phyloP scores from a whole-genome alignment of 2,797 vertebrate species.

The Sebastes hubbsi region DNA sequence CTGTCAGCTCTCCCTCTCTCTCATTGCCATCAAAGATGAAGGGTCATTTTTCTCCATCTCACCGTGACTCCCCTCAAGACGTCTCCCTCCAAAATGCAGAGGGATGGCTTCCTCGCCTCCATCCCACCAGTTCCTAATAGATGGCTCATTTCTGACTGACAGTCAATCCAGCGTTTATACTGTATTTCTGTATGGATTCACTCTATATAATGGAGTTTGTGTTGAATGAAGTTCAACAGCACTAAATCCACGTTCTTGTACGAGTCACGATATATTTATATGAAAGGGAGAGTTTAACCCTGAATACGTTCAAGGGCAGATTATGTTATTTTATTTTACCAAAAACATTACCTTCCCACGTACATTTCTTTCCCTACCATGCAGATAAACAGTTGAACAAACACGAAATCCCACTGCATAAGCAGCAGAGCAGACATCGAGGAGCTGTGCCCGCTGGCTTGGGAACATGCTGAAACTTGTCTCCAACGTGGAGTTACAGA shows the following conservation, averaged over 20 bases:
- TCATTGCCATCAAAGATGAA: conserved; percentile 66
- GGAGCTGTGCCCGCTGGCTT: conserved; percentile 6
- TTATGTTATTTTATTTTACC: neutral
- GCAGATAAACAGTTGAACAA: neutral
- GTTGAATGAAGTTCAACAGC: neutral
- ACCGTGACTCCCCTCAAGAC: conserved; percentile 51
- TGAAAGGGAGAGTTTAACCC: neutral
- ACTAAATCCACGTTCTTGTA: neutral
- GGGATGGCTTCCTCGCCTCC: conserved; percentile 40
- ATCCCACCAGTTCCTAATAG: conserved; percentile 32
- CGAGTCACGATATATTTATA: neutral
- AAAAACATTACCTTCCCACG: neutral
- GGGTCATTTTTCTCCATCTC: conserved; percentile 77
- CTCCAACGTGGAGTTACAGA: conserved; percentile 32
- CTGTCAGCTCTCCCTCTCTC: conserved; percentile 65
- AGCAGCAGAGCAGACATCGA: neutral
- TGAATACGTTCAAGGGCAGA: neutral
- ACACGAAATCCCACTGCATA: neutral
- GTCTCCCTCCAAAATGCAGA: conserved; percentile 53
- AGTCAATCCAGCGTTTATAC: neutral
- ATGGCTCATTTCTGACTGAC: conserved; percentile 54
- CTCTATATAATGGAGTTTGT: neutral
- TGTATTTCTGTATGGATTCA: neutral
- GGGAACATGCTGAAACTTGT: conserved; percentile 33
- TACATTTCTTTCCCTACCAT: neutral